Evolutionary conservation across 2,797 vertebrate genomes (phyloP), one percentile per base, ranked within the genome.

Genomic region (Gymnothorax javanicus): DNA sequence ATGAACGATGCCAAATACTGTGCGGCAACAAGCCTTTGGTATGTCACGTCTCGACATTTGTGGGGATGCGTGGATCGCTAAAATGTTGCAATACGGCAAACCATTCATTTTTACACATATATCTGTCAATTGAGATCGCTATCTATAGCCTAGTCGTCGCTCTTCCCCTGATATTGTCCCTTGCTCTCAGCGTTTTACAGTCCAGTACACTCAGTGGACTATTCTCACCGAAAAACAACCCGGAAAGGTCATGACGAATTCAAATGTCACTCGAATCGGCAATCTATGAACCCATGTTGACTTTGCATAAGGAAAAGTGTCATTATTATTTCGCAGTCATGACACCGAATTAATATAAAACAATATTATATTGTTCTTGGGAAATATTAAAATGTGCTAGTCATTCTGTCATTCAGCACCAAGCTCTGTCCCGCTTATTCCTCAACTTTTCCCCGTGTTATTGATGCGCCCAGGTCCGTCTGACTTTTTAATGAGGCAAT

Each of bases 41-140:
- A n/a, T 54, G 50, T 54, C 15, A 54, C 13, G 5, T 79, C 54
- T 52, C 13, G 7, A 79, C 15, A 79, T 79, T 17, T 2, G 75
- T 79, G 5, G 52, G 8, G 15, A 79, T 54, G 15, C 9, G 8
- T 79, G 50, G 7, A 50, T 20, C 20, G 23, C 54, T 73, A 57
- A 58, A 83, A 71, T 84, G 69, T 25, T 84, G 69, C 23, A 33
- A 60, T 67, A 60, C 58, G 8, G 17, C 54, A 81, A n/a, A 50
- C 87, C 86, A 85, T 91, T 88, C 90, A 62, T 86, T 94, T 95
- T 95, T 94, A 95, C 94, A 94, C 94, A 95, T 43, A 94, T 94
- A 90, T 82, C 92, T 90, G 85, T 87, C 82, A 83, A 88, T 73
- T 87, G 71, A 87, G 75, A 59, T 81, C 23, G 85, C 13, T 69